Base-by-base conservation (phyloP, 2,888 invertebrate genomes). In the Protula sp. region DNA sequence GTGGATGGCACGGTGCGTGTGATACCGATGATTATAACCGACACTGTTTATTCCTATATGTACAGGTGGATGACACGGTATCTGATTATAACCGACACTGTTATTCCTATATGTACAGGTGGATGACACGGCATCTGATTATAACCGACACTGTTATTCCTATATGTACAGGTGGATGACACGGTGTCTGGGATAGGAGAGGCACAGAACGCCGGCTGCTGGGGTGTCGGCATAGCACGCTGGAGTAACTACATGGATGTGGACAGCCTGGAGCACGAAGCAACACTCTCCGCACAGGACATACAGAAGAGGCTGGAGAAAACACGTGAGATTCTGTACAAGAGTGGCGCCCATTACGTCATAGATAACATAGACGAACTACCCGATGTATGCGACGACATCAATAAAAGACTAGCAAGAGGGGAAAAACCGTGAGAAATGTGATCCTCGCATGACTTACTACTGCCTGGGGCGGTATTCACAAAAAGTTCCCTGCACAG, bases 201-300 rank as follows among this genome's bases (percentile, higher is more conserved):
- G 65, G 81, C 79, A 4, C 66, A 77, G 2, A 68, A 75, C 29
- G 81, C 79, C 1, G 81, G 81, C 0, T 81, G 81, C 61, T 81
- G 81, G 81, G 77, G 77, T 1, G 77, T 81, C 2, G 81, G 79
- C 29, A 76, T 81, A 54, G 74, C 80, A 3, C 65, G 70, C 57
- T 75, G 80, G 70, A 77, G 80, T 56, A 81, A 81, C 65, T 82
- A 82, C 63, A 77, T 82, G 74, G 75, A 75, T 57, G 66, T 78
- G 29, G 66, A 76, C 59, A 58, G 70, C 30, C 57, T 74, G 3
- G 78, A 81, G 57, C 69, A 81, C 27, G 73, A 72, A 51, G 61
- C 60, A 2, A 30, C 59, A 28, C 67, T 80, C 29, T 62, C 73
- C 2, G 54, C 56, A 0, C 72, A 71, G 30, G 79, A 77, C 3